phyloP scores from a whole-genome alignment of 2,113 vertebrate species.

The Indicator indicator region DNA sequence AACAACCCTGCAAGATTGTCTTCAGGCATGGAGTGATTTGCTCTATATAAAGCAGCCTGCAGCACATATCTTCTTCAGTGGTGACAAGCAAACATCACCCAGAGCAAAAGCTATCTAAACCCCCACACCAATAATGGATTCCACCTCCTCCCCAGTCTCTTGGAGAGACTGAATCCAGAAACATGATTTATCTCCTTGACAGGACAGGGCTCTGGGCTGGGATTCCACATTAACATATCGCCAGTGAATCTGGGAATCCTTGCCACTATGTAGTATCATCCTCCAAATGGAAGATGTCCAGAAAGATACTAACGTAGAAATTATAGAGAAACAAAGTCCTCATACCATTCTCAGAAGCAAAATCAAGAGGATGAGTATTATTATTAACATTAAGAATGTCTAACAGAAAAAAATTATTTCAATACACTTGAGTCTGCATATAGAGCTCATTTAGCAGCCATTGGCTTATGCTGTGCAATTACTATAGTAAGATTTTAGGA shows the following conservation, averaged over 20 bases:
- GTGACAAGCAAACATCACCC: background rate
- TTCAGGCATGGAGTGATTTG: constrained; percentile 2
- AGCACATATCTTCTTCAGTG: background rate
- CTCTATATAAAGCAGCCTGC: constrained; percentile 15
- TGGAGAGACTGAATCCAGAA: background rate
- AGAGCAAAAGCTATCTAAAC: background rate
- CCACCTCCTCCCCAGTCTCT: background rate
- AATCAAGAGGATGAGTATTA: background rate
- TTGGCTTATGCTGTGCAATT: background rate
- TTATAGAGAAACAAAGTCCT: background rate
- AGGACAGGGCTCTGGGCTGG: background rate
- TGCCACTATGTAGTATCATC: accelerated
- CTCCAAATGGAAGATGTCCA: background rate
- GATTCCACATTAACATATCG: background rate
- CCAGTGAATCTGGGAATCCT: background rate
- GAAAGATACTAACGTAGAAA: background rate
- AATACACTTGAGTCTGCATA: background rate
- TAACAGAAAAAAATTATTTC: background rate
- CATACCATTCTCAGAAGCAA: background rate
- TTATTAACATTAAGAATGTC: background rate
- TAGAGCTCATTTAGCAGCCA: background rate
- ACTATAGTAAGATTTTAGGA: background rate
- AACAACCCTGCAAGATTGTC: background rate
- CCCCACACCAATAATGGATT: background rate
- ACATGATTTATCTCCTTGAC: background rate